Evolutionary conservation across 2,113 vertebrate species (phyloP), one percentile per base, ranked within the genome.

Genomic region (Glaucomys volans): DNA sequence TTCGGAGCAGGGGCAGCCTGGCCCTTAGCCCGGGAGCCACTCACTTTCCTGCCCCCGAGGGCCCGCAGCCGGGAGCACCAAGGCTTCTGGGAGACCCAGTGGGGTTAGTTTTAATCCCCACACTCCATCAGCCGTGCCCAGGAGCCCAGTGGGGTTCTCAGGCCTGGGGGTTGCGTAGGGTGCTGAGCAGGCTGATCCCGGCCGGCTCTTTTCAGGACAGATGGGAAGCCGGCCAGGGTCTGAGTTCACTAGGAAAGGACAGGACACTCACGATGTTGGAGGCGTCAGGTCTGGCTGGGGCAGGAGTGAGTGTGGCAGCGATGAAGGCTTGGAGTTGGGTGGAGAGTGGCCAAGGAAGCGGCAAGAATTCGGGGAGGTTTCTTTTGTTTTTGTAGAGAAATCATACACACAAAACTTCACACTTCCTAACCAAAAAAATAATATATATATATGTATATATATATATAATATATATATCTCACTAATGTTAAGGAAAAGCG

Each of bases 401-500:
- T 98, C 98, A 98, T 98, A 99, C 97, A 98, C 98, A 98, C 97
- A 72, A 97, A 98, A 98, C 97, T 98, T 98, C 98, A 98, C 98
- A 98, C 98, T 98, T 98, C 97, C 98, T 98, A 98, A 98, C 98
- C 93, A 92, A 95, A 98, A 98, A 97, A 95, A 95, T 62, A 62
- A 95, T 82, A 90, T 83, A 93, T 88, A 97, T 97, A 97, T 97
- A 97, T 98, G 91, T 81, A 89, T 83, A 97, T 97, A 97, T 97
- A 97, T 98, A 98, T 97, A 97, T 94, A 95, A 97, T 97, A 97
- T 98, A 97, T 97, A 98, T 97, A 96, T 98, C 95, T 98, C 98
- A 98, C 98, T 98, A 98, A 98, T 96, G 97, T 98, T 96, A 98
- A 98, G 98, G 98, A 98, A 98, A 98, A 98, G 98, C 96, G 95